Base-by-base conservation (phyloP, 2,113 vertebrate genomes). In the Paedocypris sp. region DNA sequence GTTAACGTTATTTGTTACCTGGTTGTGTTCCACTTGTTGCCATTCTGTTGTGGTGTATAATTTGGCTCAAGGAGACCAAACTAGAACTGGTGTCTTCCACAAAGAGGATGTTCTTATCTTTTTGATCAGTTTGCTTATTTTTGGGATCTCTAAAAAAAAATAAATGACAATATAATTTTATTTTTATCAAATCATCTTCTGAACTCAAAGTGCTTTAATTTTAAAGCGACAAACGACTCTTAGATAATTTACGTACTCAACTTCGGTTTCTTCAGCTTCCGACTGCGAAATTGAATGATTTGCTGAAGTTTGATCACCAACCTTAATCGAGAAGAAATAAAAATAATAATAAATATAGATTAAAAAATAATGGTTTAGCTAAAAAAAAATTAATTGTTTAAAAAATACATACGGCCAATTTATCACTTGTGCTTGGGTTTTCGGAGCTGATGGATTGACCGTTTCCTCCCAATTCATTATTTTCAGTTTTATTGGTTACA, bases 381-480 rank as follows among this genome's bases (percentile, higher is more conserved):
- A 2, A 8, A n/a, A 3, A 8, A 20, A 5, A 41, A 5, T 19
- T 56, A 3, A 10, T 41, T 5, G 57, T 41, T 6, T 1, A 33
- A 20, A 38, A 33, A 20, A 32, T 26, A 54, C 57, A 28, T 41
- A 70, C 68, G 12, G 4, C 10, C 38, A 57, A 31, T 8, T 50
- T 35, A 45, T 42, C 28, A 2, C 10, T 28, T 50, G 47, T 32
- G 13, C 26, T 49, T 7, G 25, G 39, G n/a, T n/a, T 11, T 4
- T 22, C 49, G 29, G 13, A 29, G 28, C 16, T 12, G 16, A 32
- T 5, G 18, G 48, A 12, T 51, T 32, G 19, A n/a, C 22, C 8
- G n/a, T 35, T 31, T 51, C 48, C 48, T 60, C 45, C 43, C 29
- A 25, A 58, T 46, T 68, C 46, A 18, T 41, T 33, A 47, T 12